Conservation (phyloP, 2,797 vertebrate species). For the Garrulus glandarius region DNA sequence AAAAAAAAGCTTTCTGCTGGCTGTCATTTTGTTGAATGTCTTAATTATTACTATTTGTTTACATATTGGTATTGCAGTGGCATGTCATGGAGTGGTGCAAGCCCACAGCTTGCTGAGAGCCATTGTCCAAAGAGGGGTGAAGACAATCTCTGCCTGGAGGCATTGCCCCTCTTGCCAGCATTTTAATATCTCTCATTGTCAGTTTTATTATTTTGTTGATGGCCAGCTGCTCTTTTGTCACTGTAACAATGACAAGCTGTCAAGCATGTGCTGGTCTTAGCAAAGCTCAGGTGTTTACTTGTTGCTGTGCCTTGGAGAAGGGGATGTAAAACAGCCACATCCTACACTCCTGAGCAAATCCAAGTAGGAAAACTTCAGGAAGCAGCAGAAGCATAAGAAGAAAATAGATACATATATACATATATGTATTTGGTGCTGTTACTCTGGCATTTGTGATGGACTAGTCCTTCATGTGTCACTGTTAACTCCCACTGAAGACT, state of each 20-base stretch:
- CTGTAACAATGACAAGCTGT: neutral
- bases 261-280: neutral
- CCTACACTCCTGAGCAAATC: neutral
- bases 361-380: neutral
- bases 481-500: neutral
- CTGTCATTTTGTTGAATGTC: neutral
- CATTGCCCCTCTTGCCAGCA: neutral
- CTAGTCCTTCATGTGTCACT: neutral
- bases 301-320: neutral
- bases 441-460: neutral
- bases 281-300: neutral
- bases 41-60: neutral
- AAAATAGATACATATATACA: neutral
- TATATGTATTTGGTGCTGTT: neutral
- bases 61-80: neutral
- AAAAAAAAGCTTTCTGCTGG: neutral
- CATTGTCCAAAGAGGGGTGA: neutral
- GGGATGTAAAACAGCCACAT: neutral
- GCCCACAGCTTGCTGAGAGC: neutral
- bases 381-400: neutral
- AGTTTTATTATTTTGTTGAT: neutral
- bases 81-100: neutral
- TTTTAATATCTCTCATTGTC: neutral
- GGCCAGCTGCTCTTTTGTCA: neutral
- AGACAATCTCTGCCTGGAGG: neutral